Evolutionary conservation across 2,113 vertebrate species (phyloP), one percentile per base, ranked within the genome.

Genomic region (Motacilla alba): DNA sequence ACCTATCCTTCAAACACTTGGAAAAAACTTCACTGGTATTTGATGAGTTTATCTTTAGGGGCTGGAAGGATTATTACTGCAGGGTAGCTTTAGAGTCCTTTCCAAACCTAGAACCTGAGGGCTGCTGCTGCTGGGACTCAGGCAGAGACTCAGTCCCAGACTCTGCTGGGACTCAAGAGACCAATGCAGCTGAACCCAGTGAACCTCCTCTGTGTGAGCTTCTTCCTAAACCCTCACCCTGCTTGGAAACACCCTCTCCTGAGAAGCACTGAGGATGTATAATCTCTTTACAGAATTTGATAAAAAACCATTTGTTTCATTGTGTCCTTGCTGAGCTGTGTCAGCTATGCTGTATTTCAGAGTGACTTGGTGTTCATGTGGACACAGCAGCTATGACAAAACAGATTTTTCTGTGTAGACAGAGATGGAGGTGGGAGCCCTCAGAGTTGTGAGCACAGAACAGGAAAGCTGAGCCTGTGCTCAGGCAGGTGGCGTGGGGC

Each of bases 301-400:
- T 81, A 52, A 75, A 68, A 16, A 1, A 6, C 0, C 14, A 1
- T 41, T 69, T 60, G 11, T 81, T 78, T 58, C 24, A 8, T 31
- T 33, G 46, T 50, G 27, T 72, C 52, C n/a, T 37, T 62, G 53
- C 52, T 47, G 44, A 53, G 84, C 52, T 74, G 35, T 55, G 39
- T n/a, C 30, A 67, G 73, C 5, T 8, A 13, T 26, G 73, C 52
- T 78, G 73, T 46, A 55, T 56, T 50, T 75, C 64, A 39, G 62
- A 62, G 62, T 0, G 0, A 18, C 50, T 63, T 5, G 1, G 39
- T 23, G 47, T 44, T 58, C 15, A 1, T 5, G n/a, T 30, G 59
- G 64, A 9, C 73, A 19, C 50, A 52, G 67, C 47, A 72, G 52
- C 49, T 77, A n/a, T 41, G 86, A 41, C 50, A 21, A 30, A 73